A percentile compares a stretch with the other conserved stretches of the same genome.
Conservation (phyloP, 1,140 invertebrate species). For the Drosophila oshimai region DNA sequence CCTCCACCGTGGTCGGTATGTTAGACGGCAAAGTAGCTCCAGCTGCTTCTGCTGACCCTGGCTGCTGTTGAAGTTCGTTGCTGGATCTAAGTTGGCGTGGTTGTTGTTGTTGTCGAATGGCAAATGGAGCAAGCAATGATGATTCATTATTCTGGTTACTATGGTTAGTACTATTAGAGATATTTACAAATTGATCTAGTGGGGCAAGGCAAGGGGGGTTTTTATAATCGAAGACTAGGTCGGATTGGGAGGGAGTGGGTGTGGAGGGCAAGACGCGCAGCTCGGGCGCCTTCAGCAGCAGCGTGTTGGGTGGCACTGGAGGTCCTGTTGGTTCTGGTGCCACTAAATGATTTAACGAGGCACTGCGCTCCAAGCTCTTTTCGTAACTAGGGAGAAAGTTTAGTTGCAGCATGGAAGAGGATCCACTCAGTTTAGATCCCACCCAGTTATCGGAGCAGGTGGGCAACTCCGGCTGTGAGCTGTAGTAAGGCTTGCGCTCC, state of each 20-base stretch:
- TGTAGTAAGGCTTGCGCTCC: conserved; percentile 67
- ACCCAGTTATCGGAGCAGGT: conserved; percentile 37
- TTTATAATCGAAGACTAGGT: conserved; percentile 36
- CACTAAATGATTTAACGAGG: conserved; percentile 25
- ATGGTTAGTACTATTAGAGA: conserved; percentile 79
- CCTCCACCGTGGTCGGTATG: conserved; percentile 51
- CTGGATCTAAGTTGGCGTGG: conserved; percentile 57
- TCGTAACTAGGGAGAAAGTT: conserved; percentile 57
- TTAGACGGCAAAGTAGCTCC: conserved; percentile 7
- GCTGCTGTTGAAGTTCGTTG: conserved; percentile 54
- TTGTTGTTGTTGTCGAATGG: conserved; percentile 61
- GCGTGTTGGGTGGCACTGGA: conserved; percentile 10
- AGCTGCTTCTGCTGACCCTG: neutral
- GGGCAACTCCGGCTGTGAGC: conserved; percentile 69
- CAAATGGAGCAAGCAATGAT: conserved; percentile 81
- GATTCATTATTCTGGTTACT: conserved; percentile 77
- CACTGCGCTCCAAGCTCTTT: conserved; percentile 19
- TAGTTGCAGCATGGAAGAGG: conserved; percentile 59
- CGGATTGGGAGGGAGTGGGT: conserved; percentile 73
- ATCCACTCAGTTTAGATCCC: conserved; percentile 23
- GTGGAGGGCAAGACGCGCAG: conserved; percentile 73
- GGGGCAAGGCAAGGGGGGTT: conserved; percentile 18
- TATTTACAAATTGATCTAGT: conserved; percentile 75
- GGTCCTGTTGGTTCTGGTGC: conserved; percentile 4
- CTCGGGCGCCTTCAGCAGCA: conserved; percentile 49